Evolutionary conservation across 2,113 vertebrate species (phyloP).

Genomic region (Lathamus discolor): DNA sequence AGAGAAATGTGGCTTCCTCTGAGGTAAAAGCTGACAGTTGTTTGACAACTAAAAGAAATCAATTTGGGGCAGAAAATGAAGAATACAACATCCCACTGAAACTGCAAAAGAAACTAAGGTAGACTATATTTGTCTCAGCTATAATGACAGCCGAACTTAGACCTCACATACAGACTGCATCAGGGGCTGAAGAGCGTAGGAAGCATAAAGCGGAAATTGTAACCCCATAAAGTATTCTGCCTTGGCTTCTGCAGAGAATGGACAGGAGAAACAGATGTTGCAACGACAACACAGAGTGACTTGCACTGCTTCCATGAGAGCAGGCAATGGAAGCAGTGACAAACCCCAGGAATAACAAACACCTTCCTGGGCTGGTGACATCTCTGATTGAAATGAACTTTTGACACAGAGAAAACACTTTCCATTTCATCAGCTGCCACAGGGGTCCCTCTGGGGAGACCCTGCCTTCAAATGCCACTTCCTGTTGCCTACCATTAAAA

Average conservation of each 20-base stretch:
- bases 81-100: background rate
- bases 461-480: background rate
- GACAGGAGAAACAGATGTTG: background rate
- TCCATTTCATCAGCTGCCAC: background rate
- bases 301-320: background rate
- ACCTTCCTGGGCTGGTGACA: background rate
- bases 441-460: background rate
- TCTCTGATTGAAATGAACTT: slow-evolving; percentile 3
- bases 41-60: slow-evolving; percentile 12
- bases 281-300: rapidly evolving
- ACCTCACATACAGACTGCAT: background rate
- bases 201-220: background rate
- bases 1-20: background rate
- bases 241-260: background rate
- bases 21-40: background rate
- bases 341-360: background rate
- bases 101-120: slow-evolving; percentile 11
- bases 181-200: background rate
- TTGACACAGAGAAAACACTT: background rate
- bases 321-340: background rate
- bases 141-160: background rate
- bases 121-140: background rate
- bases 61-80: background rate
- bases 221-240: background rate
- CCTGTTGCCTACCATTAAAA: background rate